Evolutionary conservation across 1,140 invertebrate species (phyloP), one percentile per base, ranked within the genome.

Genomic region (Hyles euphorbiae): DNA sequence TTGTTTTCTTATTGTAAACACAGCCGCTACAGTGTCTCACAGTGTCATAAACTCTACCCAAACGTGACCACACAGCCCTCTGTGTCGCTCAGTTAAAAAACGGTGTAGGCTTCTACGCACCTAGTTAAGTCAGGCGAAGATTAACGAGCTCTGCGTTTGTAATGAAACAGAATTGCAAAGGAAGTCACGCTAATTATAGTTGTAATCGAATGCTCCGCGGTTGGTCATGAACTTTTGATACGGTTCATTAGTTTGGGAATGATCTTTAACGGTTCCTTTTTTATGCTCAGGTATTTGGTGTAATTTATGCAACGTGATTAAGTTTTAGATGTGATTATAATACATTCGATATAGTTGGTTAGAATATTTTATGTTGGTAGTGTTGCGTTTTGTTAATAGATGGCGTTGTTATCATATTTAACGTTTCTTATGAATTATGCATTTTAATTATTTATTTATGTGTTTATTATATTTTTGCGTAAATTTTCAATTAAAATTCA

Each of bases 121-220:
- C 68, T 72, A 61, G 60, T 72, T 74, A 71, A 64, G 63, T 52
- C 55, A 43, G 44, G 61, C 46, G 60, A 67, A 74, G 67, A 75
- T 78, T 78, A 78, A 82, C 72, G 58, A 78, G 69, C 58, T 65
- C 56, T 63, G 58, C 65, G 65, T 75, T 75, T 68, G 63, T 61
- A 72, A 74, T 70, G 57, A 67, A 64, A 65, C 44, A 65, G 60
- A 65, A 63, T 72, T 60, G 65, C 61, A 47, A 65, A 62, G 64
- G 65, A 69, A 76, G 71, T 76, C 62, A 76, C 67, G 60, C 55
- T 68, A 73, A 73, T 73, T 68, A 66, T 60, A 56, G 58, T 45
- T 55, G 63, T 71, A 74, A 74, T 72, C 53, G 54, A 58, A 65
- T 45, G 58, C 67, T 65, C 58, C 56, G 67, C 56, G 53, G 56